A percentile compares a stretch with the other conserved stretches of the same genome.
Conservation (phyloP, 2,797 vertebrate genomes). For the Simalia tracyae region DNA sequence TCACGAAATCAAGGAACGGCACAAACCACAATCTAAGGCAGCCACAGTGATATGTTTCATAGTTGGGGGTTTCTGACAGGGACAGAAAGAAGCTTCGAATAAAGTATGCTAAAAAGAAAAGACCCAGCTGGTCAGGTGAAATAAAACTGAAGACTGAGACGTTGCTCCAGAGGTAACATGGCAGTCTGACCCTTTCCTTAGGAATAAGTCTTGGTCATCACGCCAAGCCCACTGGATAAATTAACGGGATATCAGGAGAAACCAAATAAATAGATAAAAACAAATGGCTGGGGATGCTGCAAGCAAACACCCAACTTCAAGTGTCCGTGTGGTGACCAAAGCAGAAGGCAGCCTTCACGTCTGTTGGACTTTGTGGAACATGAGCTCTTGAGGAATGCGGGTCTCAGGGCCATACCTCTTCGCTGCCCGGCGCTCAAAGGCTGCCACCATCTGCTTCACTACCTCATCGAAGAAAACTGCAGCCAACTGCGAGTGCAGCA, state of each 20-base stretch:
- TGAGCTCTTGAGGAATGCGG: slow-evolving; percentile 88
- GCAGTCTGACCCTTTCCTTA: slow-evolving; percentile 8
- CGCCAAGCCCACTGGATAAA: slow-evolving; percentile 2
- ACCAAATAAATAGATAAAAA: slow-evolving; percentile 71
- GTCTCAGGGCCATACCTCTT: slow-evolving; percentile 90
- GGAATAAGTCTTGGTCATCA: slow-evolving; percentile 5
- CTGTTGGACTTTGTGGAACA: slow-evolving; percentile 93
- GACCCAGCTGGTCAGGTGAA: not conserved
- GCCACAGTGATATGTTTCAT: not conserved
- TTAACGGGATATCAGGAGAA: slow-evolving; percentile 51
- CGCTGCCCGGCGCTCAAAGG: slow-evolving; percentile 87
- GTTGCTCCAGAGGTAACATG: not conserved
- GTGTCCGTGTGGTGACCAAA: not conserved
- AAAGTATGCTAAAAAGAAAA: not conserved
- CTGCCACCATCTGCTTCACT: slow-evolving; percentile 92
- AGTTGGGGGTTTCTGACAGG: not conserved
- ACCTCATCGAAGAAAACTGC: slow-evolving; percentile 95
- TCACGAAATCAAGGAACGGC: not conserved
- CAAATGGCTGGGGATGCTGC: not conserved
- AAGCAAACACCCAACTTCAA: not conserved
- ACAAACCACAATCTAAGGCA: slow-evolving; percentile 6
- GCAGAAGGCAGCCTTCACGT: slow-evolving; percentile 77
- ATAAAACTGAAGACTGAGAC: not conserved
- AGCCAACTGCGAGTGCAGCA: slow-evolving; percentile 93
- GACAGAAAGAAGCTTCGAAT: not conserved